Evolutionary conservation across 2,888 invertebrate species (phyloP), one percentile per base, ranked within the genome.

Genomic region (Lepidocyrtoides sp.): DNA sequence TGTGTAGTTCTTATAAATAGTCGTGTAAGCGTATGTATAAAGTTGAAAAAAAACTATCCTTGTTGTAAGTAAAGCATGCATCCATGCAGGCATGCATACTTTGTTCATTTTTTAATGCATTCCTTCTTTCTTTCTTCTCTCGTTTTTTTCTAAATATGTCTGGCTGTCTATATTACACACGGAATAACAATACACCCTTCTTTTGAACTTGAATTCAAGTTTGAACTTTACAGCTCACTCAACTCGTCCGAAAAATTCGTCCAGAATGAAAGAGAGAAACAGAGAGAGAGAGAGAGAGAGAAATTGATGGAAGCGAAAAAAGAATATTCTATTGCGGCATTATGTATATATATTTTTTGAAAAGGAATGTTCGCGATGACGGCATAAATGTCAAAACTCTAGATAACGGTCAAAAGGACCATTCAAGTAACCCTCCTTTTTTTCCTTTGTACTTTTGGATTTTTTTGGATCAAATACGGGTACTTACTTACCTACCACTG

Each of bases 191-290:
- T 60, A 69, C n/a, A 69, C n/a, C 66, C 32, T 69, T 36, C 10
- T 32, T 69, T 36, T 69, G 66, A 69, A 69, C 66, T 69, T 69
- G 66, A 36, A 36, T 36, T 36, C 8, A 32, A 36, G 36, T 17
- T 69, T 69, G 32, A 69, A 69, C 66, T 36, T n/a, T 36, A 69
- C 17, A 69, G 66, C 66, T 36, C 66, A 69, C 23, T 36, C 66
- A 69, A 36, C 36, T 29, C 63, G 1, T 10, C 8, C n/a, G 8
- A 3, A n/a, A n/a, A 60, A 17, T 5, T 36, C 36, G 36, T 36
- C 36, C 17, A 23, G n/a, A n/a, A 69, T 69, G 2, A n/a, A n/a
- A n/a, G n/a, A n/a, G n/a, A n/a, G n/a, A n/a, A n/a, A n/a, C 66
- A 69, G 36, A 10, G n/a, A 69, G 8, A 69, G 3, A 69, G 10